Evolutionary conservation across 2,888 invertebrate genomes (phyloP).

Genomic region (Caenorhabditis afra): DNA sequence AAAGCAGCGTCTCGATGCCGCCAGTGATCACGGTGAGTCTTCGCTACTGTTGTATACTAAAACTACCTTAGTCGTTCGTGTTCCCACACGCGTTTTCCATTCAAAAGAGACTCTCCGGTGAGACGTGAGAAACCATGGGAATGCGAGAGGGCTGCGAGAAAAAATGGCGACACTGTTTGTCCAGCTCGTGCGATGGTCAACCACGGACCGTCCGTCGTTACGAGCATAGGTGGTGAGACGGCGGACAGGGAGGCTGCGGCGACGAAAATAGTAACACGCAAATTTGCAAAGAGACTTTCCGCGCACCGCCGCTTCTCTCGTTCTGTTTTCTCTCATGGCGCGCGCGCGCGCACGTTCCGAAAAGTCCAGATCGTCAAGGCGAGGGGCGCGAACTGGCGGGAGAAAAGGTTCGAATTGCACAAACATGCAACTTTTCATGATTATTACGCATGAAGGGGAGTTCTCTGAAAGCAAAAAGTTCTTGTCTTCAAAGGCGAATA

Average conservation of each 20-base stretch:
- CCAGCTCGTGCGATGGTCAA: constrained; percentile 44
- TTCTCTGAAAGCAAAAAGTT: too few relatives aligned
- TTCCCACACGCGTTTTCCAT: background rate
- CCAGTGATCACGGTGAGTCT: constrained; percentile 42
- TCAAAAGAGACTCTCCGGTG: background rate
- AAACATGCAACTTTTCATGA: background rate
- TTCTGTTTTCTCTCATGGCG: constrained; percentile 7
- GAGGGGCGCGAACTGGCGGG: background rate
- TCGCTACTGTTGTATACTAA: constrained; percentile 1
- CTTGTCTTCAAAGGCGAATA: background rate
- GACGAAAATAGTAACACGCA: constrained; percentile 56
- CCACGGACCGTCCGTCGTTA: constrained; percentile 49
- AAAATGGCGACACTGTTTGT: constrained; percentile 47
- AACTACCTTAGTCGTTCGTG: background rate
- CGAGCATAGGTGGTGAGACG: constrained; percentile 1
- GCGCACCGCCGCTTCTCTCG: constrained; percentile 18
- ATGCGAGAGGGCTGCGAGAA: constrained; percentile 13
- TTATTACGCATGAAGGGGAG: too few relatives aligned
- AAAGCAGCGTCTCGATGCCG: constrained; percentile 11
- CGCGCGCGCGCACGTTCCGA: constrained; percentile 8
- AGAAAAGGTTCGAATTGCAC: constrained; percentile 3
- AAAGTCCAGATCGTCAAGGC: background rate
- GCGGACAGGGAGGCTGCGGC: background rate
- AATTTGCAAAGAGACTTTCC: constrained; percentile 57
- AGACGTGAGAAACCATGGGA: constrained; percentile 35